phyloP scores from a whole-genome alignment of 2,888 invertebrate species.

The Epinotia brunnichana region DNA sequence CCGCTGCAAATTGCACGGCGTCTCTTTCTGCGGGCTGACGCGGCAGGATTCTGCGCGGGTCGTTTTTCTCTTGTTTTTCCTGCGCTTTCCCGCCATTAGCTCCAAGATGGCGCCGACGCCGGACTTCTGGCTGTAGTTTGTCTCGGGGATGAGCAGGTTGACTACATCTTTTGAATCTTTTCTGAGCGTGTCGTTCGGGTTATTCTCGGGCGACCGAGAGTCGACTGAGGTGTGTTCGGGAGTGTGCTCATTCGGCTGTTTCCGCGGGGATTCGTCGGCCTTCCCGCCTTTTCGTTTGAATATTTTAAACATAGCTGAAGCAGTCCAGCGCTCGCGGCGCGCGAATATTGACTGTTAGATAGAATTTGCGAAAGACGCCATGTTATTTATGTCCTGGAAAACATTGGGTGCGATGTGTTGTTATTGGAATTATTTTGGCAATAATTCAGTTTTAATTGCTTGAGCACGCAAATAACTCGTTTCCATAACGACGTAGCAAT shows the following conservation, averaged over 20 bases:
- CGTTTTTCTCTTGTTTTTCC: conserved; percentile 64
- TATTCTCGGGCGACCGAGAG: conserved; percentile 67
- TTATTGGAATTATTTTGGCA: conserved; percentile 29
- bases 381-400: conserved; percentile 43
- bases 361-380: conserved; percentile 32
- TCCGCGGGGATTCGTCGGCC: conserved; percentile 66
- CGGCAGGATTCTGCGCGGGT: conserved; percentile 64
- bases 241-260: conserved; percentile 57
- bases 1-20: conserved; percentile 57
- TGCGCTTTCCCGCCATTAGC: conserved; percentile 78
- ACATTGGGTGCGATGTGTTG: conserved; percentile 45
- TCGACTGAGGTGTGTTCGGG: conserved; percentile 61
- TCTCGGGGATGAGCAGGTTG: conserved; percentile 73
- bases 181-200: conserved; percentile 61
- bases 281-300: conserved; percentile 79
- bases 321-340: conserved; percentile 61
- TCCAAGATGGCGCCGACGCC: conserved; percentile 74
- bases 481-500: conserved; percentile 9
- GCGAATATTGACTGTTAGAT: conserved; percentile 59
- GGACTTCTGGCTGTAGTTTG: conserved; percentile 72
- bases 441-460: conserved; percentile 17
- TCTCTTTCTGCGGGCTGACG: conserved; percentile 66
- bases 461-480: background rate
- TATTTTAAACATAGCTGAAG: conserved; percentile 76
- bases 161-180: conserved; percentile 83